Base-by-base conservation (phyloP, 2,113 vertebrate species). In the Cathartes aura region DNA sequence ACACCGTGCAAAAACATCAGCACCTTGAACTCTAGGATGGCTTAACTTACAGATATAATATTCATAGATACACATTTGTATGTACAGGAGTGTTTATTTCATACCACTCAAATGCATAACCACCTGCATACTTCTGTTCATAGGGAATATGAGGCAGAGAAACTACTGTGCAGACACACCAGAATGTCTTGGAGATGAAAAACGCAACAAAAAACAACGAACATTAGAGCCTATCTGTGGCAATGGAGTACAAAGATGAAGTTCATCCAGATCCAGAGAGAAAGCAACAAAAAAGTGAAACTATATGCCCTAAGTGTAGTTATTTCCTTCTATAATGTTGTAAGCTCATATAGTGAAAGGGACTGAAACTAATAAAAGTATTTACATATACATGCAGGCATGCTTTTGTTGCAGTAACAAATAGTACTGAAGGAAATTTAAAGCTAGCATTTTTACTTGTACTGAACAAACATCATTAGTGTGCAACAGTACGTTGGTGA, bases 191-290 rank as follows among this genome's bases (percentile, higher is more conserved):
- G 12, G n/a, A 84, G 17, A 38, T 16, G 0, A 27, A 75, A 67
- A 47, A n/a, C 47, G 11, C 26, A 29, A 8, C 42, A 20, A 60
- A 55, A 42, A 11, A 0, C 11, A 53, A n/a, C 0, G 2, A 36
- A 56, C 67, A 56, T 18, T 26, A 90, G 48, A 64, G n/a, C 20
- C 47, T 12, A 2, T 6, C 53, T 58, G 21, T 78, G 50, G 19
- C 59, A 90, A 50, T 15, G 36, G 30, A 34, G 18, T 22, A 53
- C 16, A 78, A 26, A 85, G 18, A 48, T 27, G 5, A 70, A 47
- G 50, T 56, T 85, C 14, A 48, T 50, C 34, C 43, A 89, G n/a
- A 60, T 27, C 6, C 55, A 87, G 68, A 73, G 4, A 50, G 15
- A 71, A 88, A 75, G 15, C 15, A 45, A 43, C 3, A 62, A 32